Conservation (phyloP, 1,140 invertebrate genomes). For the Atta cephalotes region DNA sequence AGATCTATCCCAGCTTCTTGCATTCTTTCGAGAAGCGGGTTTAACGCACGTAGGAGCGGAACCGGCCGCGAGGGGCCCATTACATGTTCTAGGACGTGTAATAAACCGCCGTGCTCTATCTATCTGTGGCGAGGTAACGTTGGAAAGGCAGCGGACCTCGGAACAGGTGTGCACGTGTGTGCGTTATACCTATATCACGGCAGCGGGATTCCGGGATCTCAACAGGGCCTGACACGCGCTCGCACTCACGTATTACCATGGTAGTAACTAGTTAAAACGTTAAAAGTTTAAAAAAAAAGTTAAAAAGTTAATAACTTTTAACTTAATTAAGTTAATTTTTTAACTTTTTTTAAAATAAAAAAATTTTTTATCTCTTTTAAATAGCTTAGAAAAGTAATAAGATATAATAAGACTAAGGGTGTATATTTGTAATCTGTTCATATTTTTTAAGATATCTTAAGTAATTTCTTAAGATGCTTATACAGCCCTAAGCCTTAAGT, state of each 20-base stretch:
- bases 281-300: too few relatives aligned
- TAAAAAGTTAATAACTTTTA: too few relatives aligned
- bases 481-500: too few relatives aligned
- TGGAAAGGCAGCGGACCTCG: conserved; percentile 57
- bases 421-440: too few relatives aligned
- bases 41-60: conserved; percentile 21
- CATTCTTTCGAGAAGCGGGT: not conserved
- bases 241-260: conserved; percentile 51
- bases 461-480: too few relatives aligned
- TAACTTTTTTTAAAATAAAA: too few relatives aligned
- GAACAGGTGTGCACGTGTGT: conserved; percentile 63
- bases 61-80: conserved; percentile 17
- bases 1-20: not conserved
- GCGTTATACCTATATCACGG: conserved; percentile 1
- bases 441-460: too few relatives aligned
- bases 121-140: conserved; percentile 56
- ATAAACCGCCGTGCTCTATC: conserved; percentile 45
- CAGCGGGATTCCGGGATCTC: conserved; percentile 42
- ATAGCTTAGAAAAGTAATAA: too few relatives aligned
- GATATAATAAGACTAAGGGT: too few relatives aligned
- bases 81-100: conserved; percentile 58
- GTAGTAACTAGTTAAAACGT: too few relatives aligned
- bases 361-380: too few relatives aligned
- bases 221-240: conserved; percentile 32
- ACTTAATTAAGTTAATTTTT: too few relatives aligned